phyloP scores from a whole-genome alignment of 1,140 invertebrate genomes.

The Ditylenchus dipsaci region DNA sequence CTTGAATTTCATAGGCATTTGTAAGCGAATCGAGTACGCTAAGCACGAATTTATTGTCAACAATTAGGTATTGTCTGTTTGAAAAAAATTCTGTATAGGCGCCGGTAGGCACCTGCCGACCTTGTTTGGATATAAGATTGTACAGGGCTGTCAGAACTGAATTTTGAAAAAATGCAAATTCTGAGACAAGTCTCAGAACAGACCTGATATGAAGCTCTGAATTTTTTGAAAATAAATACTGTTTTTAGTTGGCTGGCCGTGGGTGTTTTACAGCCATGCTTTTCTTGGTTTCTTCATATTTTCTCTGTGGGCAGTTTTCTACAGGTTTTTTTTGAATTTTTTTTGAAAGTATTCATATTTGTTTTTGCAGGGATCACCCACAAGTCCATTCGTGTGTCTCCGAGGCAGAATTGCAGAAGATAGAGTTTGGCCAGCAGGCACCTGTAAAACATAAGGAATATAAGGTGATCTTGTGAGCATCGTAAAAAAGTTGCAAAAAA shows the following conservation, averaged over 20 bases:
- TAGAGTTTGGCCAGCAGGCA: constrained; percentile 5
- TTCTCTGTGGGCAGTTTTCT: constrained; percentile 13
- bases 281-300: not conserved
- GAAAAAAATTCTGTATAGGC: no score
- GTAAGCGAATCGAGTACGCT: no score
- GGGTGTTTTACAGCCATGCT: constrained; percentile 8
- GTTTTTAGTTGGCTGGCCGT: constrained; percentile 19
- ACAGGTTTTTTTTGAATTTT: not conserved
- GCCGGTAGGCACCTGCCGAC: no score
- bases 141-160: no score
- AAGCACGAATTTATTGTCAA: no score
- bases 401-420: constrained; percentile 3
- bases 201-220: no score
- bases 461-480: not conserved
- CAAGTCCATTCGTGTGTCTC: not conserved
- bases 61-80: no score
- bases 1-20: no score
- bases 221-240: not conserved
- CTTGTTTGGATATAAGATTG: no score
- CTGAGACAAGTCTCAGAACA: no score
- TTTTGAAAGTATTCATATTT: not conserved
- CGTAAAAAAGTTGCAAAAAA: no score
- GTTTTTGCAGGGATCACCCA: not conserved
- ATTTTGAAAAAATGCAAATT: no score
- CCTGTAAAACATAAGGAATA: not conserved